Conservation (phyloP, 1,140 invertebrate species). For the Drosophila lacteicornis region DNA sequence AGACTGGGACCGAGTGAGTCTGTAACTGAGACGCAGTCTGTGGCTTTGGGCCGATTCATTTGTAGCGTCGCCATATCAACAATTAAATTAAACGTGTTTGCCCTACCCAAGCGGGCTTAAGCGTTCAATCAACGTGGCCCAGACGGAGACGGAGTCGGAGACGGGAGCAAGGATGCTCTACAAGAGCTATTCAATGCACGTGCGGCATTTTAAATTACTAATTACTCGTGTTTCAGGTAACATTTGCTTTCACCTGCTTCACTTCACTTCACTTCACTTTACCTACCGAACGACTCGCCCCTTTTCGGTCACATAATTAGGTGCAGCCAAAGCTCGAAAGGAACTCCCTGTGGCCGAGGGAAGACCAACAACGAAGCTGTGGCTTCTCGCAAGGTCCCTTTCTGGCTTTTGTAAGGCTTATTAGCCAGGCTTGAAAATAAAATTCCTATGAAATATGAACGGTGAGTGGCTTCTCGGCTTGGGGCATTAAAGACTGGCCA, state of each 20-base stretch:
- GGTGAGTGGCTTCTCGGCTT: background rate
- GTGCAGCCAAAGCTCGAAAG: conserved; percentile 15
- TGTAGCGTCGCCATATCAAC: conserved; percentile 79
- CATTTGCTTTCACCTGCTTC: conserved; percentile 22
- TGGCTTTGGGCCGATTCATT: conserved; percentile 64
- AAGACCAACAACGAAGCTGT: background rate
- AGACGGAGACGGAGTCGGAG: background rate
- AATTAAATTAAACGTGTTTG: conserved; percentile 83
- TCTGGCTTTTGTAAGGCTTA: conserved; percentile 29
- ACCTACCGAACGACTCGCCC: background rate
- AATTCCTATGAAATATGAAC: conserved; percentile 37
- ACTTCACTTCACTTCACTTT: background rate
- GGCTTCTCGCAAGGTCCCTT: conserved; percentile 4
- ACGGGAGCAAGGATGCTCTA: conserved; percentile 14
- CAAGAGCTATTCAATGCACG: conserved; percentile 66
- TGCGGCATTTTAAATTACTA: conserved; percentile 81
- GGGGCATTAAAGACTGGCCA: conserved; percentile 9
- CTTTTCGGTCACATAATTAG: conserved; percentile 61
- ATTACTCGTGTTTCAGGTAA: conserved; percentile 73
- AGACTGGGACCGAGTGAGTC: background rate
- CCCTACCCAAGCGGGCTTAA: conserved; percentile 72
- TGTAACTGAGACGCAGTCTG: conserved; percentile 27
- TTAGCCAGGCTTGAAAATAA: conserved; percentile 31
- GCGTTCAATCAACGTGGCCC: conserved; percentile 70
- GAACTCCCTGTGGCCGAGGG: background rate